Conservation (phyloP, 2,797 vertebrate species). For the Erpetoichthys calabaricus region DNA sequence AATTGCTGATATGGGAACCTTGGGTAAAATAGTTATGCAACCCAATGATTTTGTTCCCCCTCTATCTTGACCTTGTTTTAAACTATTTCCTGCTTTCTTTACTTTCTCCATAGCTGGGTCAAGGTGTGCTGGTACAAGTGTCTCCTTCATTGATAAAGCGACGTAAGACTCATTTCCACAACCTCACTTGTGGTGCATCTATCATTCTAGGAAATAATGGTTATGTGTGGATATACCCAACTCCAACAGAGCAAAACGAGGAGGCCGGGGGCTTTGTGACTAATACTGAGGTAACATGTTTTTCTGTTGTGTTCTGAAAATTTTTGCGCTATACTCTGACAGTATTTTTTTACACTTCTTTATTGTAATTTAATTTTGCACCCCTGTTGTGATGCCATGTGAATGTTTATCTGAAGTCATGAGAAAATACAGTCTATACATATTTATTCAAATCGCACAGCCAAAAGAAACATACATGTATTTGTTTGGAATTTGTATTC, state of each 20-base stretch:
- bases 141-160: slow-evolving; percentile 88
- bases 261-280: slow-evolving; percentile 77
- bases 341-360: too few species aligned
- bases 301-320: too few species aligned
- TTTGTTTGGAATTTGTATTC: too few species aligned
- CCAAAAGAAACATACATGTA: too few species aligned
- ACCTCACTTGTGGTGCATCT: slow-evolving; percentile 81
- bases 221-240: slow-evolving; percentile 90
- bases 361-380: too few species aligned
- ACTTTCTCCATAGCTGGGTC: slow-evolving; percentile 56
- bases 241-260: slow-evolving; percentile 64
- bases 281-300: slow-evolving; percentile 61
- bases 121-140: slow-evolving; percentile 82
- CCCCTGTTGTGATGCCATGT: too few species aligned
- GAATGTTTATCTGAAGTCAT: too few species aligned
- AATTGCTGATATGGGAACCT: slow-evolving; percentile 11
- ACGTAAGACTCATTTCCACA: slow-evolving; percentile 94
- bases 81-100: fast-evolving
- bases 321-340: too few species aligned
- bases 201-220: slow-evolving; percentile 90
- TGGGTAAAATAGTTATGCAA: too few species aligned
- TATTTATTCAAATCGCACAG: too few species aligned
- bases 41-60: background rate
- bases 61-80: background rate
- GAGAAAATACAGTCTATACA: too few species aligned